These are phyloP conservation scores for Picathartes gymnocephalus DNA, from an alignment of 2,113 vertebrate species.

Conservation along the genomic window DNA sequence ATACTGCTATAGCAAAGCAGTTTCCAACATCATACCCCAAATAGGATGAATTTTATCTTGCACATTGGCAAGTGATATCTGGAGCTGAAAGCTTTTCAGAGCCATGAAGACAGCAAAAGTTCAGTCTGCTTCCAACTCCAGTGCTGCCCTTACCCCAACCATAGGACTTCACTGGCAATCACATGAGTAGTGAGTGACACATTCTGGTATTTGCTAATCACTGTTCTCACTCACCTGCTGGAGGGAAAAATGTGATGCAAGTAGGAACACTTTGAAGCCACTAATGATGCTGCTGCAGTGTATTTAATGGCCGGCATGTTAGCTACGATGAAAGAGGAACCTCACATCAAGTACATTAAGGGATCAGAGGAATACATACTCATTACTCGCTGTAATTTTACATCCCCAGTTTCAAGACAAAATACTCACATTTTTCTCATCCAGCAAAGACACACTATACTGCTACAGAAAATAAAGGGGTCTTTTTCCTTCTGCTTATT, in stretches of 20 bases:
- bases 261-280: conserved; percentile 56
- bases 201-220: conserved; percentile 14
- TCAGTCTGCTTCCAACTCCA: not conserved
- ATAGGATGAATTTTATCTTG: not conserved
- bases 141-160: not conserved
- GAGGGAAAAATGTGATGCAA: conserved; percentile 46
- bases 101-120: not conserved
- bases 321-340: conserved; percentile 59
- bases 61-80: not conserved
- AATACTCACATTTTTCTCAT: conserved; percentile 33
- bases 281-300: conserved; percentile 56
- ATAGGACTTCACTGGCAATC: not conserved
- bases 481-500: not conserved
- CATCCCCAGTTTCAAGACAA: conserved; percentile 35
- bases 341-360: conserved; percentile 62
- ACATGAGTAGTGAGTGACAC: not conserved
- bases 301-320: conserved; percentile 57
- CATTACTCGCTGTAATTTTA: conserved; percentile 60
- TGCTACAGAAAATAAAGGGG: not conserved
- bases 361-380: conserved; percentile 62
- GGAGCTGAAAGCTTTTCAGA: not conserved
- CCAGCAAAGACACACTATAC: not conserved
- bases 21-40: not conserved
- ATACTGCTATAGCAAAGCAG: not conserved
- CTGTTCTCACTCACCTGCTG: conserved; percentile 27